phyloP scores from a whole-genome alignment of 2,113 vertebrate genomes.

The Malurus elegans region DNA sequence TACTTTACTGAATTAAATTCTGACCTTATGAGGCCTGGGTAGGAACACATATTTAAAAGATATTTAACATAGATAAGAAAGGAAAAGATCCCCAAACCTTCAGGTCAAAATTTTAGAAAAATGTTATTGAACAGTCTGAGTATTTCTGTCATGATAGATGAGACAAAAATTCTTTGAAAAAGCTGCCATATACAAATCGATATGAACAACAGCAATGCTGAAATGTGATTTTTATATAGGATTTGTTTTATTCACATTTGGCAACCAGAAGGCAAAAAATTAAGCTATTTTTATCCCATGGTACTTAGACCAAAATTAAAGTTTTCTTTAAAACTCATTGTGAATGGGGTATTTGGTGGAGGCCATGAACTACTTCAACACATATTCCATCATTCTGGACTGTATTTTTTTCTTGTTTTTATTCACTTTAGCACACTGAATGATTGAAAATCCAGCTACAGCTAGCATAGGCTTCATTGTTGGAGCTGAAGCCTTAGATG shows the following conservation, averaged over 20 bases:
- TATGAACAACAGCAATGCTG: background rate
- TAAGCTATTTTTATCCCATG: conserved; percentile 5
- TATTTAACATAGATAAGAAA: conserved; percentile 3
- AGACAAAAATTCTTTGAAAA: background rate
- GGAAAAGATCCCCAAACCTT: background rate
- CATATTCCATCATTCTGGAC: conserved; percentile 3
- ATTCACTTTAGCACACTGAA: conserved; percentile 1
- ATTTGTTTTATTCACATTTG: conserved; percentile 30
- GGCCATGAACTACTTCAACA: conserved; percentile 16
- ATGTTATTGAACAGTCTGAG: background rate
- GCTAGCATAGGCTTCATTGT: conserved; percentile 16
- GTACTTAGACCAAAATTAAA: conserved; percentile 31
- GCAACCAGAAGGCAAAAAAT: conserved; percentile 4
- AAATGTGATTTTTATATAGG: conserved; percentile 12
- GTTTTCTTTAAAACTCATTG: conserved; percentile 44
- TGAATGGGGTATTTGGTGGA: conserved; percentile 39
- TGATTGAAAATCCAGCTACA: conserved; percentile 61
- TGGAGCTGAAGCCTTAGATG: conserved; percentile 42
- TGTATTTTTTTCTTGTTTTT: conserved; percentile 36
- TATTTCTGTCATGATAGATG: background rate
- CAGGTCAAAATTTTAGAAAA: background rate
- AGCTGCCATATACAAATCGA: background rate
- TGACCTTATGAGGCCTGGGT: background rate
- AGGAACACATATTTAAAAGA: background rate
- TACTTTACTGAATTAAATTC: background rate